A percentile compares a stretch with the other conserved stretches of the same genome.
phyloP scores from a whole-genome alignment of 2,888 invertebrate species.

The Limenitis camilla region DNA sequence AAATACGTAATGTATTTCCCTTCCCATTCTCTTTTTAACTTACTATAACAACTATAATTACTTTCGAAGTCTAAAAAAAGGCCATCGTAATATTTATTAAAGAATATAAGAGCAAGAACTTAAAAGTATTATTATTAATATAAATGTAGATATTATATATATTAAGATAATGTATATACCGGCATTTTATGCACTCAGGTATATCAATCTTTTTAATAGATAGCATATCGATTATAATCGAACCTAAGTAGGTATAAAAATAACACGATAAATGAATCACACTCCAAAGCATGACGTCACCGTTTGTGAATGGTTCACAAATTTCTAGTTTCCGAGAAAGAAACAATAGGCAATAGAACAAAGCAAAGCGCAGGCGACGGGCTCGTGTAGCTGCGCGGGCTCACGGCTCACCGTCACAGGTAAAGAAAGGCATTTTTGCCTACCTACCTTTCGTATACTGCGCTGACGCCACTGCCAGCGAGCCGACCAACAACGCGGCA shows the following conservation, averaged over 20 bases:
- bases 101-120: too few relatives aligned
- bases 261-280: slow-evolving; percentile 15
- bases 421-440: slow-evolving; percentile 46
- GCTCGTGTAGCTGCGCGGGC: slow-evolving; percentile 40
- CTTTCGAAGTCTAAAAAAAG: too few relatives aligned
- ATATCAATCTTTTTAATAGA: neutral
- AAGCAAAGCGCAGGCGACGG: slow-evolving; percentile 50
- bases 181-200: neutral
- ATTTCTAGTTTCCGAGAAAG: slow-evolving; percentile 34
- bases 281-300: slow-evolving; percentile 19
- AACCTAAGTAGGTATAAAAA: slow-evolving; percentile 5
- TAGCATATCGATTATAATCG: slow-evolving; percentile 7
- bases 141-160: too few relatives aligned
- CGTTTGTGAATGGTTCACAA: slow-evolving; percentile 18
- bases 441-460: slow-evolving; percentile 64
- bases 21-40: too few relatives aligned
- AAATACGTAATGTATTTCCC: too few relatives aligned
- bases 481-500: slow-evolving; percentile 54
- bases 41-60: too few relatives aligned
- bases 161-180: neutral
- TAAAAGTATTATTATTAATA: too few relatives aligned
- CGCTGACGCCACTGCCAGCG: slow-evolving; percentile 58
- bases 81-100: too few relatives aligned
- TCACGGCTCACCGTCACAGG: slow-evolving; percentile 43
- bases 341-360: slow-evolving; percentile 55